Evolutionary conservation across 2,113 vertebrate species (phyloP).

Genomic region (Urocitellus parryii): DNA sequence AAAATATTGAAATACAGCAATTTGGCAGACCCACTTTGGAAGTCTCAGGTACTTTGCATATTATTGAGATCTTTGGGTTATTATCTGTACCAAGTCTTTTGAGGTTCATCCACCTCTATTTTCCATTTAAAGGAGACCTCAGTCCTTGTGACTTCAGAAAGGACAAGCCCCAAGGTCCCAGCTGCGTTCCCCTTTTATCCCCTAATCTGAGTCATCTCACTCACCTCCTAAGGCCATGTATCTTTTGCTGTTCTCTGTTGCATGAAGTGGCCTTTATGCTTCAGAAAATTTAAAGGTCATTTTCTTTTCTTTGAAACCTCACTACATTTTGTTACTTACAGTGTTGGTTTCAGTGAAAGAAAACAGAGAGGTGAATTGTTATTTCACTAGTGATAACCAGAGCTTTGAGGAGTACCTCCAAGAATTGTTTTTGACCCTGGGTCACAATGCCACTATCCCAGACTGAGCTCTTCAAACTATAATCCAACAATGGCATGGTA

Average conservation of each 20-base stretch:
- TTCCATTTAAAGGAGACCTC: slow-evolving; percentile 51
- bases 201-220: slow-evolving; percentile 74
- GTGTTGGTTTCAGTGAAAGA: slow-evolving; percentile 82
- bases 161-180: slow-evolving; percentile 37
- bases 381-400: slow-evolving; percentile 72
- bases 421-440: slow-evolving; percentile 68
- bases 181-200: slow-evolving; percentile 68
- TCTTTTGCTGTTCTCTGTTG: slow-evolving; percentile 75
- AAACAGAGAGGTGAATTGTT: slow-evolving; percentile 80
- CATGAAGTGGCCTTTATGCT: slow-evolving; percentile 72
- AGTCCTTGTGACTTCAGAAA: slow-evolving; percentile 69
- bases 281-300: slow-evolving; percentile 87
- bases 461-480: slow-evolving; percentile 32
- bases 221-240: slow-evolving; percentile 76
- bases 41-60: slow-evolving; percentile 55
- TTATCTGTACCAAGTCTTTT: slow-evolving; percentile 60
- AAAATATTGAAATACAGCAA: slow-evolving; percentile 42
- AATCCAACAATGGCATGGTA: neutral
- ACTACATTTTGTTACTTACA: slow-evolving; percentile 83
- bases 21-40: neutral
- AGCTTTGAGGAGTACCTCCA: slow-evolving; percentile 63
- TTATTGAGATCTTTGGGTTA: slow-evolving; percentile 64
- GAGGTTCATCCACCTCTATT: slow-evolving; percentile 55
- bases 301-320: slow-evolving; percentile 83
- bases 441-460: slow-evolving; percentile 71